These are phyloP conservation scores for Ibidorhyncha struthersii DNA, from an alignment of 2,113 vertebrate genomes.

Conservation along the genomic window DNA sequence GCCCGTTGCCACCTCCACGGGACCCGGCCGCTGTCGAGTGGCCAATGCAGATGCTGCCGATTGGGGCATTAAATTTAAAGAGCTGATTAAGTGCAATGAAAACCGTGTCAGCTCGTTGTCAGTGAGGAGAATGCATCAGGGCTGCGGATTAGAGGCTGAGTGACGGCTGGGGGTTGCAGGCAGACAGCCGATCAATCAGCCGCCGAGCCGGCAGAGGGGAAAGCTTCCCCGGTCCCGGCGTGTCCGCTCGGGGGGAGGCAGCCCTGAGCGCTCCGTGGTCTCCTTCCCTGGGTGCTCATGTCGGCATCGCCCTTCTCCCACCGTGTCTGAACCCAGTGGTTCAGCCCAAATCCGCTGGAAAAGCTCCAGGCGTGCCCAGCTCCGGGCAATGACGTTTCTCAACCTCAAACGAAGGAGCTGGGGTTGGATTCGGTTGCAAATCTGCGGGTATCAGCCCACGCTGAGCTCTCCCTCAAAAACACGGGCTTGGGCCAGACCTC, in stretches of 20 bases:
- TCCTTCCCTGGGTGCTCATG: background rate
- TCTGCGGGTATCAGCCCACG: rapidly evolving
- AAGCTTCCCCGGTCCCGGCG: rapidly evolving
- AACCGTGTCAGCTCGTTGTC: constrained; percentile 59
- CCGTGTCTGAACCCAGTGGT: rapidly evolving
- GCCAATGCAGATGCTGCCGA: background rate
- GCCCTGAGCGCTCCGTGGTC: background rate
- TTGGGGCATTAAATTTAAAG: constrained; percentile 36
- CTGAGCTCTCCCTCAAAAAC: background rate
- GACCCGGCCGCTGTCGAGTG: background rate
- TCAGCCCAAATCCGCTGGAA: rapidly evolving
- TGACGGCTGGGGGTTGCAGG: constrained; percentile 26
- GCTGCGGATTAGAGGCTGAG: constrained; percentile 58
- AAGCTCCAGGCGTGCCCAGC: background rate
- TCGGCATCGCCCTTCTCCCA: rapidly evolving
- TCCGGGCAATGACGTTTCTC: rapidly evolving
- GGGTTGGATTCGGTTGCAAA: background rate
- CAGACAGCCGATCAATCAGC: constrained; percentile 33
- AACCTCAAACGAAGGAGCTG: rapidly evolving
- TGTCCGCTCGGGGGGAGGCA: background rate
- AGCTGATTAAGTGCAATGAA: constrained; percentile 63
- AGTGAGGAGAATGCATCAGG: constrained; percentile 45
- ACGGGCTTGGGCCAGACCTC: background rate
- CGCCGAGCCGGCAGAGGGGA: background rate
- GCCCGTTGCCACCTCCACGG: background rate